Base-by-base conservation (phyloP, 2,888 invertebrate species). In the Rhodophaea formosa region DNA sequence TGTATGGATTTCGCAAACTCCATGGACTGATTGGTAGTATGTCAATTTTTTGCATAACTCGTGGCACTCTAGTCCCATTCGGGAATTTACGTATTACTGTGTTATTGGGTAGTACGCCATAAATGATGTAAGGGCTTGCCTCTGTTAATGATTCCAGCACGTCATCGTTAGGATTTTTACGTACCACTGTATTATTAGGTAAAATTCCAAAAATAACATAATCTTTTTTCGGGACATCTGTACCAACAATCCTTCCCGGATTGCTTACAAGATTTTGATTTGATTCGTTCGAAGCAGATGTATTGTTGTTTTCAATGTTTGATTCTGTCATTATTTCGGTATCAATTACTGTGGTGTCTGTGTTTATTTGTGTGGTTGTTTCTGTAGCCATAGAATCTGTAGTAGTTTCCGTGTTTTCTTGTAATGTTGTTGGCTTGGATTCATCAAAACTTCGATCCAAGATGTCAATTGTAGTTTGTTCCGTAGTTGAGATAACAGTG, bases 41-140 rank as follows among this genome's bases (percentile, higher is more conserved):
- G 84, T 93, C 92, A 87, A 92, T 91, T 84, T 89, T 89, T 85
- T 90, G 89, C 80, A 86, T 88, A 77, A 90, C 81, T 77, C 95
- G 94, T 84, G 95, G 95, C 83, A 95, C 94, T 84, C 94, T 89
- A 79, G 95, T 95, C 82, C 96, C 96, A 76, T 96, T 96, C 66
- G 95, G 95, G 80, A 94, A 96, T 89, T 95, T 95, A 88, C 94
- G 94, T 80, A 96, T 94, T 82, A 95, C 91, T 81, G 94, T 95
- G 86, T 95, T 95, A 91, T 95, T 95, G 68, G 95, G 95, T 82
- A 94, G 94, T 74, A 95, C 93, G 80, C 95, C 95, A 74, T 94
- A 95, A 80, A 95, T 93, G 72, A 95, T 93, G 82, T 94, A 95
- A 66, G 95, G 95, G 77, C 93, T 93, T 72, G 94, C 92, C 77